Conservation (phyloP, 2,888 invertebrate genomes). For the Cantharis nigra region DNA sequence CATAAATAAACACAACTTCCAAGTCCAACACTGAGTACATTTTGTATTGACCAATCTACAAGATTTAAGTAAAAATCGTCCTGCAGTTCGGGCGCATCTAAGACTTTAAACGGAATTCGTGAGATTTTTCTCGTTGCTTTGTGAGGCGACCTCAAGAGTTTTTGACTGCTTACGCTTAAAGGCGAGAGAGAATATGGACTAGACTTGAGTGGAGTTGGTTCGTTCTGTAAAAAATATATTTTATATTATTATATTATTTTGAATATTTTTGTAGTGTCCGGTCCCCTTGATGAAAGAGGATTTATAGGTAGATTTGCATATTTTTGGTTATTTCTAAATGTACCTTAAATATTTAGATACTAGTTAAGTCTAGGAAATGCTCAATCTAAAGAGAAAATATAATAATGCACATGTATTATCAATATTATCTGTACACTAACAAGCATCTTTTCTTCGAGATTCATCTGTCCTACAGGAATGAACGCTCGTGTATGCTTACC, state of each 20-base stretch:
- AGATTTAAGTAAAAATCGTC: constrained; percentile 99
- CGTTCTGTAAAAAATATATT: constrained; percentile 62
- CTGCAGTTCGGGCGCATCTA: constrained; percentile 95
- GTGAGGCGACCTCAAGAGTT: constrained; percentile 89
- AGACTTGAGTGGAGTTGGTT: constrained; percentile 66
- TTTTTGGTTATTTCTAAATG: too few relatives aligned
- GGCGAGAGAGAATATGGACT: constrained; percentile 93
- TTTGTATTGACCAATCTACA: constrained; percentile 99
- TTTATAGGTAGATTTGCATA: too few relatives aligned
- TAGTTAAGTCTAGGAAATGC: too few relatives aligned
- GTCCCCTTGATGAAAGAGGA: too few relatives aligned
- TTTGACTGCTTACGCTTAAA: constrained; percentile 93
- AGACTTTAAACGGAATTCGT: constrained; percentile 96
- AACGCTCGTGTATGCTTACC: too few relatives aligned
- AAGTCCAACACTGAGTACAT: constrained; percentile 96
- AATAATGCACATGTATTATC: too few relatives aligned
- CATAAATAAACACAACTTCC: constrained; percentile 98
- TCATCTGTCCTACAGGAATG: too few relatives aligned
- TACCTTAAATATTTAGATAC: too few relatives aligned
- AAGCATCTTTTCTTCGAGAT: too few relatives aligned
- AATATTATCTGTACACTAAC: too few relatives aligned
- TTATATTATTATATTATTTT: background rate
- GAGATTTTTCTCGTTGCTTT: constrained; percentile 99
- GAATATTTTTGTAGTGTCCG: background rate
- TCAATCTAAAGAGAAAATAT: too few relatives aligned